phyloP scores from a whole-genome alignment of 2,113 vertebrate species.

The Haemorhous mexicanus region DNA sequence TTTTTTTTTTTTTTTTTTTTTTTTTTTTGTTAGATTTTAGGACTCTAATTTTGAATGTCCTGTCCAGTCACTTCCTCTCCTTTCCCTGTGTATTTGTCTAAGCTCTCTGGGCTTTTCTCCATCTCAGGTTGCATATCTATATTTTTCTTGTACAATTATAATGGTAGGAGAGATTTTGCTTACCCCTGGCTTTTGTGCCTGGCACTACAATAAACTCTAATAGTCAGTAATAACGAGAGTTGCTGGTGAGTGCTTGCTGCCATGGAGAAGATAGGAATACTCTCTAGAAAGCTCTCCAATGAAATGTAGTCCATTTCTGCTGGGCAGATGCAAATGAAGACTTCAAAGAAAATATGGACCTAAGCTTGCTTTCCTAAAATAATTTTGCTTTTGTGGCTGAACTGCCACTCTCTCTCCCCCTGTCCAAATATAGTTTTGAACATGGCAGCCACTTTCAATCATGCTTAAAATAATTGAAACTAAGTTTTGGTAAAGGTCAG shows the following conservation, averaged over 20 bases:
- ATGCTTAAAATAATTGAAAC: background rate
- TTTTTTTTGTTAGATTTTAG: background rate
- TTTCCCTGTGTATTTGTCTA: background rate
- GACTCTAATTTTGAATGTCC: background rate
- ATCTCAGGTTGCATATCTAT: background rate
- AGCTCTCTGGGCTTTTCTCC: background rate
- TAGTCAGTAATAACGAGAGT: background rate
- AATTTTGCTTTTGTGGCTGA: background rate
- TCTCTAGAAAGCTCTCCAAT: background rate
- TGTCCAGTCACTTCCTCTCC: background rate
- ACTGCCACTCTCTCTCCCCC: background rate
- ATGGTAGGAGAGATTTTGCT: background rate
- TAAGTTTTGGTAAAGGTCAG: background rate
- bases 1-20: background rate
- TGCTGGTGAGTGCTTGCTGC: background rate
- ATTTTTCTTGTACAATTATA: background rate
- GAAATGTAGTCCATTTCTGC: background rate
- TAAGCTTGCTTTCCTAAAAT: background rate
- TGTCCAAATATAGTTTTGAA: background rate
- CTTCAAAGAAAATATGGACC: background rate
- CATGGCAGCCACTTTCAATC: background rate
- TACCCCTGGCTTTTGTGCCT: background rate
- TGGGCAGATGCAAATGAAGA: background rate
- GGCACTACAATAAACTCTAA: background rate
- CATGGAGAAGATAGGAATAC: background rate